Percentiles rank a stretch among this genome's conserved stretches.
Evolutionary conservation across 2,888 invertebrate genomes (phyloP).

Genomic region (Argyra leucocephala): DNA sequence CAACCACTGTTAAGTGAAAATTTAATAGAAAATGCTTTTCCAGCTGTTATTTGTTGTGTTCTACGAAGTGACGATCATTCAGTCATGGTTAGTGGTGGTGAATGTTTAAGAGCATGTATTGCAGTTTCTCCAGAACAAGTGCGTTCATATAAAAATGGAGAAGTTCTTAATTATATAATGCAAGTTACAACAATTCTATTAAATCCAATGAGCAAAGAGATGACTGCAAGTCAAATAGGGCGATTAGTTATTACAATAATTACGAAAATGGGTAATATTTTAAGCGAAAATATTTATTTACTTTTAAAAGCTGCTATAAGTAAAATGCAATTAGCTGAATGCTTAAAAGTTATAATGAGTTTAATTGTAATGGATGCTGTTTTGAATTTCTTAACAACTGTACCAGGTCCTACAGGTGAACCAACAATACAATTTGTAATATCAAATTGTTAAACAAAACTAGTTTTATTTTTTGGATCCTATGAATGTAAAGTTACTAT

Average conservation of each 20-base stretch:
- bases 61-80: slow-evolving; percentile 55
- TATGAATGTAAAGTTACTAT: slow-evolving; percentile 61
- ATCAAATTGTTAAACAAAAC: slow-evolving; percentile 57
- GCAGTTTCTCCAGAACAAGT: slow-evolving; percentile 55
- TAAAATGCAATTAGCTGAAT: slow-evolving; percentile 58
- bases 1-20: slow-evolving; percentile 49
- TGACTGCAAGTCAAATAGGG: slow-evolving; percentile 59
- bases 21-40: slow-evolving; percentile 55
- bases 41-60: slow-evolving; percentile 55
- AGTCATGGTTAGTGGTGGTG: slow-evolving; percentile 59
- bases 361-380: slow-evolving; percentile 60
- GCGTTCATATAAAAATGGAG: slow-evolving; percentile 47
- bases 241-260: slow-evolving; percentile 58
- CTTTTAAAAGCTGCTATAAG: slow-evolving; percentile 58
- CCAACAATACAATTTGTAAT: slow-evolving; percentile 64
- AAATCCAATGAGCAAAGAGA: slow-evolving; percentile 58
- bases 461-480: slow-evolving; percentile 56
- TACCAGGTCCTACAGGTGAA: slow-evolving; percentile 59
- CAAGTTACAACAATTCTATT: slow-evolving; percentile 56
- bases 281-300: slow-evolving; percentile 61
- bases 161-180: slow-evolving; percentile 55
- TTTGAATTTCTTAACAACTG: slow-evolving; percentile 57
- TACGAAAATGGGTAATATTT: slow-evolving; percentile 51
- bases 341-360: slow-evolving; percentile 57
- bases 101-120: slow-evolving; percentile 57